Evolutionary conservation across 53 echinoderm and acorn worm genomes (phyloP), one percentile per base, ranked within the genome.

Genomic region (Henricia sp.): DNA sequence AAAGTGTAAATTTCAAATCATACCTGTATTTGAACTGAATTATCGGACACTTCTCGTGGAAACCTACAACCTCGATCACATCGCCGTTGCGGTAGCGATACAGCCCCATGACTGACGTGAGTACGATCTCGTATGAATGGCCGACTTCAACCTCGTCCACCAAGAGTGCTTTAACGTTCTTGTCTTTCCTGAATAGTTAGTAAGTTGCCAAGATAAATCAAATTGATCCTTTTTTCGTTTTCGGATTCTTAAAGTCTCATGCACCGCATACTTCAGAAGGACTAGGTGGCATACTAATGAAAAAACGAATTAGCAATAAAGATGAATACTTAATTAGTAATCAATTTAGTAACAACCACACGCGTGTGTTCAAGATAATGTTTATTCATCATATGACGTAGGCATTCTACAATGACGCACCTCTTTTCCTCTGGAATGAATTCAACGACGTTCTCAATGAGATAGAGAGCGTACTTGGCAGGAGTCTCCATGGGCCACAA

Each of bases 371-470:
- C 46, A 5, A n/a, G 54, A 23, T 54, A 54, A 9, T 54, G 4
- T 54, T 54, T 17, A 9, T 54, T n/a, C 21, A 9, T 4, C 4
- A 9, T 4, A 19, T 10, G 30, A 25, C 19, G 65, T 33, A 1
- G 6, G 13, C 1, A 59, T 6, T 3, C 13, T 2, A 35, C 36
- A 21, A 14, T 35, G 35, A 68, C 2, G 43, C 50, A 85, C 86
- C 73, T 72, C 8, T 56, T 19, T 12, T 65, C 37, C 32, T 74
- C 86, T 1, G 86, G 86, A 14, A 86, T 86, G 33, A 86, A 86
- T 53, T 86, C 86, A 24, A 42, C 25, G 24, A 86, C 50, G 26
- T 37, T 36, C 2, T 35, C 29, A 6, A 16, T 6, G 17, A 74
- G 86, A 3, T 50, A 3, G 1, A 85, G 35, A 10, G 44, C 85